Percentiles rank a stretch among this genome's conserved stretches.
Conservation (phyloP, 1,140 invertebrate species). For the Luehdorfia chinensis region DNA sequence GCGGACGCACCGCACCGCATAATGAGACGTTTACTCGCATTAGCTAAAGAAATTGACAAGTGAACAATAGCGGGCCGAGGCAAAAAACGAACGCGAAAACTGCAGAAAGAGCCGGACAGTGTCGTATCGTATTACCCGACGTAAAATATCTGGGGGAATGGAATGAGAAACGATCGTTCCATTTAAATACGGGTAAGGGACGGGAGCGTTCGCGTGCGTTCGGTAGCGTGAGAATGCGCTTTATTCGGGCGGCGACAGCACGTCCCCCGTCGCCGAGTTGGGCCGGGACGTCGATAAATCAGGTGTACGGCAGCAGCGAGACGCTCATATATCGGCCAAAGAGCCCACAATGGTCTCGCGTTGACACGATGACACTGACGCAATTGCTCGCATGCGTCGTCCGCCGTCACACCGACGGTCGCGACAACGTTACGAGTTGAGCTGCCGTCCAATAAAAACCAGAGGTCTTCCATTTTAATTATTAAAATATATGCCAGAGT, state of each 20-base stretch:
- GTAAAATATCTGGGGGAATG: conserved; percentile 74
- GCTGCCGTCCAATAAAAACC: conserved; percentile 18
- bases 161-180: conserved; percentile 73
- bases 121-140: conserved; percentile 76
- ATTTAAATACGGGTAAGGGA: conserved; percentile 68
- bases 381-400: conserved; percentile 65
- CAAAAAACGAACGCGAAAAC: conserved; percentile 69
- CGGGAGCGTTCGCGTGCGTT: conserved; percentile 70
- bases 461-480: conserved; percentile 3
- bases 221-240: conserved; percentile 74
- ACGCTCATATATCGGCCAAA: conserved; percentile 66
- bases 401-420: conserved; percentile 37
- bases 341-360: conserved; percentile 61
- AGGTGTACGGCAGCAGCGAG: conserved; percentile 46
- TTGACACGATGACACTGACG: conserved; percentile 68
- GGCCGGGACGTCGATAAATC: conserved; percentile 69
- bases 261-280: conserved; percentile 36
- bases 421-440: conserved; percentile 38
- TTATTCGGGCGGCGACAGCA: conserved; percentile 66
- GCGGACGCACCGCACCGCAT: conserved; percentile 71
- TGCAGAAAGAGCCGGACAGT: conserved; percentile 74
- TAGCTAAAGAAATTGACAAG: conserved; percentile 77
- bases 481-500: no score
- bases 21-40: conserved; percentile 77
- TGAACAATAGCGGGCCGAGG: conserved; percentile 72